phyloP scores from a whole-genome alignment of 2,888 invertebrate species.

The Callosobruchus maculatus region DNA sequence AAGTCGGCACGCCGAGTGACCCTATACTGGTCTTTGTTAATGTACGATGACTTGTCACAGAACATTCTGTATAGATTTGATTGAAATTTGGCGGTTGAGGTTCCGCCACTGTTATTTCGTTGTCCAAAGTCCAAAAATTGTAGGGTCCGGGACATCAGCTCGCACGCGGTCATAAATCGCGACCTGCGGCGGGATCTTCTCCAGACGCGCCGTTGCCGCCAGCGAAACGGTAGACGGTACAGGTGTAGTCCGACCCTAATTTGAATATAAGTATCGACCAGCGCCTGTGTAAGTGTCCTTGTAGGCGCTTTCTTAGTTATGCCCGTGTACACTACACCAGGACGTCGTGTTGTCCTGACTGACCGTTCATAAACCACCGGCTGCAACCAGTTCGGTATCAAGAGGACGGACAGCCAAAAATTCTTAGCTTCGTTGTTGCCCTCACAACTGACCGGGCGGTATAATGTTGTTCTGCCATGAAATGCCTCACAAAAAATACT shows the following conservation, averaged over 20 bases:
- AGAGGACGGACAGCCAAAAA: neutral
- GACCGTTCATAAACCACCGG: neutral
- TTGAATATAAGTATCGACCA: slow-evolving; percentile 31
- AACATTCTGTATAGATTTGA: too few species aligned
- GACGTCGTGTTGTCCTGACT: neutral
- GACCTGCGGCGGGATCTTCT: neutral
- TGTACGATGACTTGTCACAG: too few species aligned
- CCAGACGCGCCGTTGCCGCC: neutral
- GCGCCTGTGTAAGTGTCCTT: neutral
- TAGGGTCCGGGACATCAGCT: neutral
- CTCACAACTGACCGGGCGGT: too few species aligned
- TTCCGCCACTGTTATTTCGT: neutral
- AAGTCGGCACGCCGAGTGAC: too few species aligned
- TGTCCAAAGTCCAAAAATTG: neutral
- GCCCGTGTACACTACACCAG: neutral
- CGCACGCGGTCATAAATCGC: neutral
- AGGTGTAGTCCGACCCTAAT: slow-evolving; percentile 40
- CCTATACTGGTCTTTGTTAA: too few species aligned
- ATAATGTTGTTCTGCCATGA: too few species aligned
- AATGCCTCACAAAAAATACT: too few species aligned
- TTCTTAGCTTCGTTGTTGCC: neutral
- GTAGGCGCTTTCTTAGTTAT: neutral
- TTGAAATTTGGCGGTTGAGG: too few species aligned
- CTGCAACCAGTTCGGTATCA: neutral
- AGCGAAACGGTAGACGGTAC: slow-evolving; percentile 34